Base-by-base conservation (phyloP, 1,140 invertebrate genomes). In the Drosophila littoralis region DNA sequence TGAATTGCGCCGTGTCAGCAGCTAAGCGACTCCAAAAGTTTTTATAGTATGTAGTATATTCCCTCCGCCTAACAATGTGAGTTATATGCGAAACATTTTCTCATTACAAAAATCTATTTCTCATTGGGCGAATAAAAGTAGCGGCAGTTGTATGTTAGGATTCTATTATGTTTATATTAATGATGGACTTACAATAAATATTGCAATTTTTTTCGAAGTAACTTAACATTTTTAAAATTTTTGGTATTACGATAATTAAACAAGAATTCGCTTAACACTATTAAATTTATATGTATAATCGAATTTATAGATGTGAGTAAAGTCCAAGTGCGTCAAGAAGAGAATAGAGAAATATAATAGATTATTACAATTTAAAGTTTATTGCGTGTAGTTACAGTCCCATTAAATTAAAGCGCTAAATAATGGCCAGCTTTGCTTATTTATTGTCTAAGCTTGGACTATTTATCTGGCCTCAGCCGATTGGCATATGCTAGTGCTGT, bases 1-100 rank as follows among this genome's bases (percentile, higher is more conserved):
- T 81, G 74, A 79, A 73, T 79, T 79, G 63, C 38, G 66, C 54
- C 64, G 45, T 88, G 82, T 86, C 82, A 88, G 75, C 79, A 73
- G 68, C 79, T 85, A 88, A 88, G 79, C 79, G 72, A 67, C 73
- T 59, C 33, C 43, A 46, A 67, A 46, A 78, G 40, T 43, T n/a
- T 43, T 43, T 43, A 50, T 50, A 50, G 9, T 12, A 33, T 51
- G 28, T 3, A n/a, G 1, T 35, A 15, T 50, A 28, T 60, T 63
- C 38, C 8, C 60, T 40, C 60, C 71, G 54, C 9, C 9, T 10
- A 40, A 40, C 9, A 40, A 48, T 74, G 52, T 63, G 64, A 86
- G 75, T 84, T 81, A 86, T 85, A 75, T 75, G 66, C 65, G 78
- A 82, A 76, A 67, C 67, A 88, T 42, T 73, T 58, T 78, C 64